Percentiles rank a stretch among this genome's conserved stretches.
Evolutionary conservation across 2,888 invertebrate species (phyloP).

Genomic region (Drosophila melanosoma): DNA sequence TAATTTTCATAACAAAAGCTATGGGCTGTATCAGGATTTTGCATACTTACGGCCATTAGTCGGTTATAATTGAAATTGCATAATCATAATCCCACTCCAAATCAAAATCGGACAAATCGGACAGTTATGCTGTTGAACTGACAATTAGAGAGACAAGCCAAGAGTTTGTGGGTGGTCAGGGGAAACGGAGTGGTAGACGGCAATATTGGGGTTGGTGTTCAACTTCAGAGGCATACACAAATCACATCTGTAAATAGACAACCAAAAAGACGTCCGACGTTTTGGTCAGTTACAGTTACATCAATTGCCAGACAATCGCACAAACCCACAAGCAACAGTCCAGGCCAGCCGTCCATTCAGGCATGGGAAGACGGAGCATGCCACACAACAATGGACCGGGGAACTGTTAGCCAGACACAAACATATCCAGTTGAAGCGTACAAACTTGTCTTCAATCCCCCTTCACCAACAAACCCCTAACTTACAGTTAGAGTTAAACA

Average conservation of each 20-base stretch:
- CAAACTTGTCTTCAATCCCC: conserved; percentile 32
- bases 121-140: conserved; percentile 72
- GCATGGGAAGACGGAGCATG: conserved; percentile 21
- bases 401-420: conserved; percentile 71
- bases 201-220: neutral
- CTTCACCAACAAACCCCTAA: neutral
- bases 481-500: conserved; percentile 18
- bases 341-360: neutral
- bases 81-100: conserved; percentile 51
- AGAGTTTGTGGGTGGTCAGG: conserved; percentile 4
- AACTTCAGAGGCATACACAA: conserved; percentile 51
- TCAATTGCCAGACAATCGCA: conserved; percentile 65
- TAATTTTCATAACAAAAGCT: too few relatives aligned
- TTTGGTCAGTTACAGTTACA: conserved; percentile 69
- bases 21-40: neutral
- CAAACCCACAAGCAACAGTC: neutral
- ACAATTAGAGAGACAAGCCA: conserved; percentile 65
- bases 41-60: conserved; percentile 20
- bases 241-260: conserved; percentile 78
- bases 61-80: conserved; percentile 71
- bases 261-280: conserved; percentile 69
- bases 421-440: conserved; percentile 52
- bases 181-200: too few relatives aligned
- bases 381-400: conserved; percentile 69
- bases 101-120: conserved; percentile 55